Evolutionary conservation across 1,140 invertebrate genomes (phyloP).

Genomic region (Cryptotermes secundus): DNA sequence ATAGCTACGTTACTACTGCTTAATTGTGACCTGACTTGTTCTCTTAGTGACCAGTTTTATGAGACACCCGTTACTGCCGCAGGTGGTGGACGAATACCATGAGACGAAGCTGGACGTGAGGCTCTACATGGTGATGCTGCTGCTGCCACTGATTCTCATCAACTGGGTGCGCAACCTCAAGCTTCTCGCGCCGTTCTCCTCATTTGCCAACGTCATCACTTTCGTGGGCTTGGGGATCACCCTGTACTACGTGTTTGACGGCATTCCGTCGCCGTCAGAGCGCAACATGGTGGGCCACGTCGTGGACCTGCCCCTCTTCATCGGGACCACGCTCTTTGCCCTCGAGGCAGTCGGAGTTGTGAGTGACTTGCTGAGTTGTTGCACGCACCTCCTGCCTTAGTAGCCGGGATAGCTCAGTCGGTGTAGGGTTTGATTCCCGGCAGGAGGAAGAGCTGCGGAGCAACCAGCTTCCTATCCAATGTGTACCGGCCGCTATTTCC

Average conservation of each 20-base stretch:
- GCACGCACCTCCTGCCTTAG: too few species aligned
- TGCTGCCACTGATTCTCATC: slow-evolving; percentile 67
- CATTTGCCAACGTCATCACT: slow-evolving; percentile 72
- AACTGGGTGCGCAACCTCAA: slow-evolving; percentile 77
- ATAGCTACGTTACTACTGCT: too few species aligned
- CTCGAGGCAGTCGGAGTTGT: slow-evolving; percentile 87
- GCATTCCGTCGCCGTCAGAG: slow-evolving; percentile 58
- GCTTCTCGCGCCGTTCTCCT: slow-evolving; percentile 76
- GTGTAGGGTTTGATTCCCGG: too few species aligned
- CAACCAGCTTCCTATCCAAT: too few species aligned
- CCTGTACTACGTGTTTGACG: slow-evolving; percentile 64
- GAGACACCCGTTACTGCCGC: slow-evolving; percentile 17
- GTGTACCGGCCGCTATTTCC: too few species aligned
- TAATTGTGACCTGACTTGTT: too few species aligned
- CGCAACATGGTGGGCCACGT: slow-evolving; percentile 56
- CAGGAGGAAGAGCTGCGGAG: too few species aligned
- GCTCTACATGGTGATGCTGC: slow-evolving; percentile 60
- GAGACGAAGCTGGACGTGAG: slow-evolving; percentile 46
- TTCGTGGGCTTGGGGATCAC: slow-evolving; percentile 69
- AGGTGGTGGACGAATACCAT: slow-evolving; percentile 52
- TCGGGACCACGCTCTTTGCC: slow-evolving; percentile 86
- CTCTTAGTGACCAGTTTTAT: too few species aligned
- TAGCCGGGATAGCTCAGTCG: too few species aligned
- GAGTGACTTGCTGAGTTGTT: too few species aligned
- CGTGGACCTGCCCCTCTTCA: slow-evolving; percentile 68